Base-by-base conservation (phyloP, 2,797 vertebrate species). In the Tympanoctomys barrerae region DNA sequence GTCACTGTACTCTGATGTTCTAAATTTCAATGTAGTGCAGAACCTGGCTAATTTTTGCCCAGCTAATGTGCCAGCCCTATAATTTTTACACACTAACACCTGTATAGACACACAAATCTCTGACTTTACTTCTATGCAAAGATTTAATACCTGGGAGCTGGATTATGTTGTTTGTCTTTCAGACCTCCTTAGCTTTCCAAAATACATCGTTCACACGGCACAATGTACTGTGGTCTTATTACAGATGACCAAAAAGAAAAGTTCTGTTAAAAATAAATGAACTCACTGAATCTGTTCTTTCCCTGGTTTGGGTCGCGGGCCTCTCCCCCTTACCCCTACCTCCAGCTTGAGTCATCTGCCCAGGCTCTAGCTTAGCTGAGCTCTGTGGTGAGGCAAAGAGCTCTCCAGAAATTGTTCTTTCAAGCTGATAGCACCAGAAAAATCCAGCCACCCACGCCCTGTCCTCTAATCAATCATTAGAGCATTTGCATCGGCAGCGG, bases 41-140 rank as follows among this genome's bases (percentile, higher is more conserved):
- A 96, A 92, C 91, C 93, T 82, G 82, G 95, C 93, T 97, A 96
- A 96, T 97, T 97, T 97, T 97, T 97, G 93, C 80, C 87, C 61
- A 82, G 86, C 77, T 94, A 89, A 96, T 96, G 94, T 96, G 62
- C 79, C 71, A 87, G 91, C 80, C 90, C 87, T 87, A 70, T 94
- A 96, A 94, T 97, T 96, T 95, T 86, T 62, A 89, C 8, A 68
- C 90, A 36, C 46, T n/a, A n/a, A 52, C 31, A 28, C 62, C 42
- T 61, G 26, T 57, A 21, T 42, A 68, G 12, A 68, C 57, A 66
- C 49, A 62, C 78, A 85, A 89, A 83, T 82, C 82, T 96, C 78
- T 96, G 84, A 91, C 54, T 93, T 96, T 70, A 62, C 70, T 97
- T 95, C 81, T 80, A 84, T 90, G 94, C 77, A 80, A 77, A 82